A percentile compares a stretch with the other conserved stretches of the same genome.
These are phyloP conservation scores for Silurus aristotelis DNA, from an alignment of 2,797 vertebrate species.

Conservation along the genomic window DNA sequence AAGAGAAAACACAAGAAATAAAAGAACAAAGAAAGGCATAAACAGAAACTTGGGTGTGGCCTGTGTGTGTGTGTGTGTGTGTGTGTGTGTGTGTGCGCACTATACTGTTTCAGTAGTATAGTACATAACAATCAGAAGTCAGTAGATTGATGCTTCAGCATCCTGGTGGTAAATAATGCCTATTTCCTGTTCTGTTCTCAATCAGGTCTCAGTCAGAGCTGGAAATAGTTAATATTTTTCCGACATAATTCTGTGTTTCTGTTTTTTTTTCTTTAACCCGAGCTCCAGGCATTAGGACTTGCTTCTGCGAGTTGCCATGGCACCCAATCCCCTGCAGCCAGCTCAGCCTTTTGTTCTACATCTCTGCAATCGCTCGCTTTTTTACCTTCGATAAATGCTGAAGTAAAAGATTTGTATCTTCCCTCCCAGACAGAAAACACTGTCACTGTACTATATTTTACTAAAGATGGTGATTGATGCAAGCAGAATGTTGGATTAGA, in stretches of 20 bases:
- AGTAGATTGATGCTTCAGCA: too few species aligned
- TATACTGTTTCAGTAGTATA: neutral
- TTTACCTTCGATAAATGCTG: constrained; percentile 21
- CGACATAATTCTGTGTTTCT: neutral
- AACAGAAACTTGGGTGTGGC: neutral
- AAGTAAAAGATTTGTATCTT: constrained; percentile 21
- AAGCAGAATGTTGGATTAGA: neutral
- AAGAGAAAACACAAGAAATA: too few species aligned
- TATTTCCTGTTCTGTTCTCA: neutral
- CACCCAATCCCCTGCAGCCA: constrained; percentile 70
- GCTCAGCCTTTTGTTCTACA: constrained; percentile 61
- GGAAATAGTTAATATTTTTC: neutral
- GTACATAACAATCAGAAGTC: neutral
- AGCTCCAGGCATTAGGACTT: constrained; percentile 13
- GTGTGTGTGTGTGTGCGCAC: neutral
- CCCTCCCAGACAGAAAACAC: constrained; percentile 8
- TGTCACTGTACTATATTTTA: neutral
- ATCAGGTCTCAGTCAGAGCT: neutral
- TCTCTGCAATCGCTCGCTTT: constrained; percentile 44
- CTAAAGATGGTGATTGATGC: neutral
- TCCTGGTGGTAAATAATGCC: neutral
- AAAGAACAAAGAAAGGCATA: neutral
- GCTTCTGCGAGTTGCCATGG: constrained; percentile 68
- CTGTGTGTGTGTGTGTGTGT: constrained; percentile 2
- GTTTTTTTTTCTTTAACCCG: constrained; percentile 13